Base-by-base conservation (phyloP, 1,140 invertebrate species). In the Phymastichus coffea region DNA sequence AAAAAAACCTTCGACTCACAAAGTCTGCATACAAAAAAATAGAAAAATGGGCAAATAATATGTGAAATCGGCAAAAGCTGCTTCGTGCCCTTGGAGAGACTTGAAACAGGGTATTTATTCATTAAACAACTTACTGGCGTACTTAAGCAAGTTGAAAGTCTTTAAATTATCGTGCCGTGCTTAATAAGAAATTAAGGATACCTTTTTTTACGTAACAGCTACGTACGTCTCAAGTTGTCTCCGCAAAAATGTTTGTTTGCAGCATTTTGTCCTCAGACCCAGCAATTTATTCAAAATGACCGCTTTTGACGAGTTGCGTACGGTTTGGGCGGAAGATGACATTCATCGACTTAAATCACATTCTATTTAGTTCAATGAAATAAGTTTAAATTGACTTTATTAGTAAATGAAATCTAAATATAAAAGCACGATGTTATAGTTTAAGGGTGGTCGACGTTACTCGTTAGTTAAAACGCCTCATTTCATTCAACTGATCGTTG, bases 271-370 rank as follows among this genome's bases (percentile, higher is more conserved):
- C 41, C 71, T 62, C 60, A 67, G 55, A 65, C 63, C 68, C 65
- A 79, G 73, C 59, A 64, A 63, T 55, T 73, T 64, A 38, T 61
- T 41, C 63, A 73, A 77, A 76, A 75, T 68, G 75, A 79, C 76
- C 75, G 77, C 77, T 77, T 78, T 78, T 76, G 75, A 54, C 44
- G 63, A 60, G 69, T 62, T 33, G 57, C 72, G 75, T 20, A 79
- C 61, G 66, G 67, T 58, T 66, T 59, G 70, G 62, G 72, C 74
- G 76, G 73, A 70, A 55, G 46, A 53, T 53, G n/a, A n/a, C n/a
- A n/a, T n/a, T n/a, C n/a, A n/a, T n/a, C n/a, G n/a, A n/a, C n/a
- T n/a, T n/a, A n/a, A n/a, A n/a, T n/a, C n/a, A n/a, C n/a, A n/a
- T n/a, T n/a, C n/a, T n/a, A n/a, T n/a, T n/a, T n/a, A n/a, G n/a